phyloP scores from a whole-genome alignment of 2,888 invertebrate species.

The Dorcus hopei region DNA sequence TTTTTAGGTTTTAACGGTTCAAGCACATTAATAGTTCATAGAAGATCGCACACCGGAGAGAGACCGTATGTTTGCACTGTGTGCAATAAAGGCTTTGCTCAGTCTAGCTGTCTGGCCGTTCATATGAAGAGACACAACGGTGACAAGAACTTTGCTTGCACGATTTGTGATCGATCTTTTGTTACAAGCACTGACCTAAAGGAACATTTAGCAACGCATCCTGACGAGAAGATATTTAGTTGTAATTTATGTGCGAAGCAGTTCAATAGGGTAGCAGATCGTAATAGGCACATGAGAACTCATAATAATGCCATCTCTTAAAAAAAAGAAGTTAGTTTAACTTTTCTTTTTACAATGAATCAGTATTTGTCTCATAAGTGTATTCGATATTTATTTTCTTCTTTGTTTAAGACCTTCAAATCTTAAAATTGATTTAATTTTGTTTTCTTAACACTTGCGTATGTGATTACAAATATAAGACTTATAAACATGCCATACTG shows the following conservation, averaged over 20 bases:
- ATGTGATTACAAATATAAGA: no score
- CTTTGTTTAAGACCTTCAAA: no score
- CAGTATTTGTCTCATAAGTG: no score
- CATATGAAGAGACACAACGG: slow-evolving; percentile 48
- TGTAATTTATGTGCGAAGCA: slow-evolving; percentile 39
- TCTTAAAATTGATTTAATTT: no score
- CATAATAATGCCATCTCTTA: slow-evolving; percentile 15
- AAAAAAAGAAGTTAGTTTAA: no score
- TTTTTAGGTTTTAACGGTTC: slow-evolving; percentile 47
- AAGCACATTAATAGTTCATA: slow-evolving; percentile 45
- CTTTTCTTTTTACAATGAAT: no score
- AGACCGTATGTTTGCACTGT: slow-evolving; percentile 45
- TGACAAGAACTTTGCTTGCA: slow-evolving; percentile 35
- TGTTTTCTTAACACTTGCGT: no score
- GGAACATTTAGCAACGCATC: slow-evolving; percentile 35
- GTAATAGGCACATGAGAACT: slow-evolving; percentile 36
- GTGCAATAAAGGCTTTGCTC: slow-evolving; percentile 45
- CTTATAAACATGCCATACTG: no score
- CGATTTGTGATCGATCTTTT: slow-evolving; percentile 38
- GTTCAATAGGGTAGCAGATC: slow-evolving; percentile 36
- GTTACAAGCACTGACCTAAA: slow-evolving; percentile 38
- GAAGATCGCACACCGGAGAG: slow-evolving; percentile 47
- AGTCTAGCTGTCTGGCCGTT: slow-evolving; percentile 46
- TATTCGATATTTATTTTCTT: no score
- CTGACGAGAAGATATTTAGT: slow-evolving; percentile 33